Conservation (phyloP, 2,888 invertebrate species). For the Hypomecis punctinalis region DNA sequence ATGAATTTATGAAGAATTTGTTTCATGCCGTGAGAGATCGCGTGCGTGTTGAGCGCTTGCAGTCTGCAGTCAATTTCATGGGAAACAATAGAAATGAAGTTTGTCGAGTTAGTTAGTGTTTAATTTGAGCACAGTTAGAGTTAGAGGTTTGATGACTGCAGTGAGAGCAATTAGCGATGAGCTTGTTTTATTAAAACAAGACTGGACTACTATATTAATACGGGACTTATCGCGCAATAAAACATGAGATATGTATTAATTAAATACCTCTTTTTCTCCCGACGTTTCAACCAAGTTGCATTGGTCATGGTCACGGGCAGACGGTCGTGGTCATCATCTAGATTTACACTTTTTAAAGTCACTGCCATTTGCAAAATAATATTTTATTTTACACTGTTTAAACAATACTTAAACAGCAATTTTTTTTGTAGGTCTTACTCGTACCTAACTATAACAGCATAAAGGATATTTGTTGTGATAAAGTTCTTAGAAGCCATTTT, state of each 20-base stretch:
- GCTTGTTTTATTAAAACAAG: background rate
- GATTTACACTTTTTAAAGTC: no score
- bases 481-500: constrained; percentile 13
- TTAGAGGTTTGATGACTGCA: constrained; percentile 26
- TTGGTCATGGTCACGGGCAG: no score
- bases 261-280: no score
- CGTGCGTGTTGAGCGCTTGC: constrained; percentile 44
- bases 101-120: constrained; percentile 44
- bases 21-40: constrained; percentile 43
- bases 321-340: no score
- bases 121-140: constrained; percentile 34
- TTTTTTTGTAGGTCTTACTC: no score
- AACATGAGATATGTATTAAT: no score
- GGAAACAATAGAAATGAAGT: constrained; percentile 50
- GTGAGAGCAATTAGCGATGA: background rate
- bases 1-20: constrained; percentile 28
- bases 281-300: no score
- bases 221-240: no score
- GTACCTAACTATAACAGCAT: constrained; percentile 12
- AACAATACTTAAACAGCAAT: no score
- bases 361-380: no score
- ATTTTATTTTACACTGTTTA: no score
- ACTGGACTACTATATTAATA: no score
- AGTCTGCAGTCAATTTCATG: constrained; percentile 57
- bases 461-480: background rate